Evolutionary conservation across 1,140 invertebrate species (phyloP).

Genomic region (Panagrolaimus sp.): DNA sequence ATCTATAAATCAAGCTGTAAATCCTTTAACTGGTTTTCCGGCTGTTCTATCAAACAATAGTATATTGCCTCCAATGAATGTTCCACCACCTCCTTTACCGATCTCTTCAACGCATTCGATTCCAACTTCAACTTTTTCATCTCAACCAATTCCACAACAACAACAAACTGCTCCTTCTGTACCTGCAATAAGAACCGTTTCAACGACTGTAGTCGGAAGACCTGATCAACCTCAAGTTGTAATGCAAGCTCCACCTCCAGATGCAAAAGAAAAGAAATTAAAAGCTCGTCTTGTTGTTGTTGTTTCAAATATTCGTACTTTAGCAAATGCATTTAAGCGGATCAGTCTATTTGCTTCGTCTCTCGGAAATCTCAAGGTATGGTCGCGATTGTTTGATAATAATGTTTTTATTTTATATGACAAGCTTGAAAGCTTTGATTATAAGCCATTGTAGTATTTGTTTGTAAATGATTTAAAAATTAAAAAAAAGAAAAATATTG

Average conservation of each 20-base stretch:
- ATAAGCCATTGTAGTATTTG: not conserved
- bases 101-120: not conserved
- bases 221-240: not conserved
- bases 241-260: constrained; percentile 1
- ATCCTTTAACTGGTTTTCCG: not conserved
- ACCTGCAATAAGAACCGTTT: not conserved
- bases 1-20: constrained; percentile 1
- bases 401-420: constrained; percentile 10
- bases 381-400: not conserved
- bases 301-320: constrained; percentile 20
- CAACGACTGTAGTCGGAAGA: not conserved
- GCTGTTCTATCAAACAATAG: not conserved
- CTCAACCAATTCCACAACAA: too few relatives aligned
- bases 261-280: constrained; percentile 2
- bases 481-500: not conserved
- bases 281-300: constrained; percentile 25
- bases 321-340: constrained; percentile 23
- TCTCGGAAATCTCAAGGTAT: constrained; percentile 26
- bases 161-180: not conserved
- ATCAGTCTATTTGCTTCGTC: constrained; percentile 20
- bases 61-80: not conserved
- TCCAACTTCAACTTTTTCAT: not conserved
- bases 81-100: constrained; percentile 3
- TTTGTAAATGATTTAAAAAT: not conserved
- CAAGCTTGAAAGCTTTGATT: constrained; percentile 7